Evolutionary conservation across 1,140 invertebrate genomes (phyloP), one percentile per base, ranked within the genome.

Genomic region (Euglossa dilemma): DNA sequence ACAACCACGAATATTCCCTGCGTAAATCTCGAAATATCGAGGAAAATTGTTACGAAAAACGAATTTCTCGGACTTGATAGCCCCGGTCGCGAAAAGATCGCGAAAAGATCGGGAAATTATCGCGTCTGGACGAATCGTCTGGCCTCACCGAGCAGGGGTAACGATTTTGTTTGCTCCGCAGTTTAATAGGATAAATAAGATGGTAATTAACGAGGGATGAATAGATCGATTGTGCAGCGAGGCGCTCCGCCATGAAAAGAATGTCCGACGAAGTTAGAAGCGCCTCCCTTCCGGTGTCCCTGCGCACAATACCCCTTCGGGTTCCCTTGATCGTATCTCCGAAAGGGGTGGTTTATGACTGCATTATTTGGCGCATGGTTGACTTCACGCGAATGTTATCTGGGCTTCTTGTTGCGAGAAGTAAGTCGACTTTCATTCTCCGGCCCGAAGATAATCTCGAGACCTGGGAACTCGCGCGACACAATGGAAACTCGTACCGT

Each of bases 291-390:
- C 45, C 74, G 59, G 59, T 72, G 67, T 72, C 69, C 69, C 57
- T 52, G 14, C 16, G 77, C 59, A 52, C 52, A 72, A 80, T 43
- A 71, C 45, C 77, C 77, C n/a, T 78, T 78, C 43, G 50, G 45
- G 54, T 14, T 47, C 67, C 77, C 56, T 80, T 5, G 77, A 80
- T 80, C 56, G 67, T 80, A 80, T 80, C 77, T 61, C 14, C 52
- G 47, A 72, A 80, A 80, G 77, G 77, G 77, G 67, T 80, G 67
- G 67, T 63, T 80, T 63, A 71, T 52, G 77, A 72, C 56, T 43
- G 67, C 57, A 57, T 80, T 80, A 80, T 72, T 72, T 36, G 67
- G 2, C 25, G 25, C 64, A 80, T 20, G 67, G 45, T 52, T 52
- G 2, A 72, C 23, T 61, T 61, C 77, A 16, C 43, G 47, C 57